These are phyloP conservation scores for Paramormyrops kingsleyae DNA, from an alignment of 2,113 vertebrate genomes.

Conservation along the genomic window DNA sequence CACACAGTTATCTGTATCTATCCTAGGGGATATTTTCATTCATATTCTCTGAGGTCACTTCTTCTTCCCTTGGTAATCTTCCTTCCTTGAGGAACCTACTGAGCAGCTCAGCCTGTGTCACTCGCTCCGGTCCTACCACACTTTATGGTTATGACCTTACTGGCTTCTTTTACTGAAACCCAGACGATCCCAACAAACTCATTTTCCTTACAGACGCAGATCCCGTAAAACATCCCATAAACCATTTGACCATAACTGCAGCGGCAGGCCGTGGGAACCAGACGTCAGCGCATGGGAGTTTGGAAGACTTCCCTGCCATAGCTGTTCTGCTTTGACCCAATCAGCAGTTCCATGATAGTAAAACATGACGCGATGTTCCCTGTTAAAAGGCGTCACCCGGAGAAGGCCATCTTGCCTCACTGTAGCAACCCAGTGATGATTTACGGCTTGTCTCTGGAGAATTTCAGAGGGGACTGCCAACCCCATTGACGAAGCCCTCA, in stretches of 20 bases:
- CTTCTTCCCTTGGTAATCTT: neutral
- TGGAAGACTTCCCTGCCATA: conserved; percentile 16
- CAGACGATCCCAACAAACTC: conserved; percentile 16
- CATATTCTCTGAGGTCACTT: neutral
- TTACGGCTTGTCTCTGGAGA: conserved; percentile 5
- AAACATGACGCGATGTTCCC: neutral
- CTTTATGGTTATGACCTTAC: neutral
- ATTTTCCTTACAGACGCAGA: conserved; percentile 12
- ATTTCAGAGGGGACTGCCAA: conserved; percentile 3
- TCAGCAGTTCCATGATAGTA: conserved; percentile 12
- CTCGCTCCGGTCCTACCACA: neutral
- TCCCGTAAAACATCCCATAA: conserved; percentile 34
- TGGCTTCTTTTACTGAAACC: neutral
- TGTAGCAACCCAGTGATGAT: neutral
- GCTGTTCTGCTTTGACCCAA: conserved; percentile 18
- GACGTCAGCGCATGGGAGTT: conserved; percentile 5
- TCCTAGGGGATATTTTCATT: neutral
- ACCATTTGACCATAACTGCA: conserved; percentile 31
- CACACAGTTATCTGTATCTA: neutral
- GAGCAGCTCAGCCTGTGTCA: neutral
- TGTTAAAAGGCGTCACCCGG: neutral
- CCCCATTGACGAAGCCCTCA: neutral
- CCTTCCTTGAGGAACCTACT: neutral
- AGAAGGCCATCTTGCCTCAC: neutral
- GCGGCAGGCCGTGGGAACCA: conserved; percentile 26